Evolutionary conservation across 2,113 vertebrate species (phyloP).

Genomic region (Setophaga kirtlandii): DNA sequence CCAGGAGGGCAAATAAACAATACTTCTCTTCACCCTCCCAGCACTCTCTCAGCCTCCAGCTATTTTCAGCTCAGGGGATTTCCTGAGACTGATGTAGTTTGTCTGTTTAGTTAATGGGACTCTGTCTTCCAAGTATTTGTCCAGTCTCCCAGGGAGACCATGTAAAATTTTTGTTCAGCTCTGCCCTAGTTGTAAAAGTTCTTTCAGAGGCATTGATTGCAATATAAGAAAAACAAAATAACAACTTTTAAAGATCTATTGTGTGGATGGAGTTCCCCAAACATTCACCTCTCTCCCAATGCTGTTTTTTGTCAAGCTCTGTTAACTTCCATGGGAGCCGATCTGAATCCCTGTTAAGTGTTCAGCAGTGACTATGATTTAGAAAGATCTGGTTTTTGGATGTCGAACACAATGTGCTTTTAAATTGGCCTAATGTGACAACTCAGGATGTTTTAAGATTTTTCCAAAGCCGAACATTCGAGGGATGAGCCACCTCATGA

Average conservation of each 20-base stretch:
- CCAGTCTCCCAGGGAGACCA: not conserved
- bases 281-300: not conserved
- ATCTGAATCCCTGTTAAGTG: not conserved
- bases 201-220: not conserved
- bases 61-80: slow-evolving; percentile 63
- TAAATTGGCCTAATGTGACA: not conserved
- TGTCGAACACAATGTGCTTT: not conserved
- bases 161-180: not conserved
- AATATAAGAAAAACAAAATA: slow-evolving; percentile 6
- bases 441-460: not conserved
- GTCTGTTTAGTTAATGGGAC: slow-evolving; percentile 19
- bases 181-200: not conserved
- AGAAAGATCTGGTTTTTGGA: not conserved
- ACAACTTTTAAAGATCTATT: not conserved
- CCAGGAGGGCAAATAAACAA: slow-evolving; percentile 41
- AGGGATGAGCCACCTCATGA: not conserved
- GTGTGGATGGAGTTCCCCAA: not conserved
- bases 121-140: slow-evolving; percentile 52
- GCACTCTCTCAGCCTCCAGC: slow-evolving; percentile 15
- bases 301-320: not conserved
- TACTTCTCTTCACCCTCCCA: slow-evolving; percentile 1
- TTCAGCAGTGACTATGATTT: not conserved
- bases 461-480: not conserved
- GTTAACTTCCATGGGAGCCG: not conserved
- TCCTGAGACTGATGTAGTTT: slow-evolving; percentile 46